Conservation (phyloP, 2,888 invertebrate species). For the Caenorhabditis sp. region DNA sequence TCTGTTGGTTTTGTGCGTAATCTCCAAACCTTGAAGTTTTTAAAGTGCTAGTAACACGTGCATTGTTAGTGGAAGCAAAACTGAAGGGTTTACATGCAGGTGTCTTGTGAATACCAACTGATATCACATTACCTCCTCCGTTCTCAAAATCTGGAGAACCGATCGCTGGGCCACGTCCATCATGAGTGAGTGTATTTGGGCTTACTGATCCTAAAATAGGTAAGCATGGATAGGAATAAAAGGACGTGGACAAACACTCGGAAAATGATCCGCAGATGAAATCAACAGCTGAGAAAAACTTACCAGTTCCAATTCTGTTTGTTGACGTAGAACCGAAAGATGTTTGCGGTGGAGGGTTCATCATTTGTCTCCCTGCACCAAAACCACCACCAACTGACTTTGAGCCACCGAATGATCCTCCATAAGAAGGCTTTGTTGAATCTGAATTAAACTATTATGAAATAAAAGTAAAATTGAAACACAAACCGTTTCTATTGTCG, state of each 20-base stretch:
- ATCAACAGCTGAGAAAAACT: not conserved
- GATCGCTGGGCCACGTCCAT: constrained; percentile 29
- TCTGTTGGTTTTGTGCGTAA: not conserved
- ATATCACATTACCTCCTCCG: constrained; percentile 33
- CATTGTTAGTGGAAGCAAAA: not conserved
- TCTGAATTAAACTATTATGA: not conserved
- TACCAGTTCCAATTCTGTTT: constrained; percentile 22
- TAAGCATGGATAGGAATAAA: not conserved
- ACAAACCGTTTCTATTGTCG: constrained; percentile 25
- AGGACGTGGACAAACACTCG: constrained; percentile 2
- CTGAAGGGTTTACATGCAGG: constrained; percentile 16
- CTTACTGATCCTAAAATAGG: not conserved
- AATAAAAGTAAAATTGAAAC: not conserved
- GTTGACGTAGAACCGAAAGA: constrained; percentile 28
- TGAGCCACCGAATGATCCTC: not conserved
- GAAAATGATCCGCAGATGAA: not conserved
- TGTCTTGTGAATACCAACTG: constrained; percentile 13
- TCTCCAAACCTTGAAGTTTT: not conserved
- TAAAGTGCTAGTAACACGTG: not conserved
- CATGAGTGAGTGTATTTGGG: not conserved
- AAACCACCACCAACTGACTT: constrained; percentile 1
- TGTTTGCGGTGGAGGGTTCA: constrained; percentile 35
- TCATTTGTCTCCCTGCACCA: constrained; percentile 3
- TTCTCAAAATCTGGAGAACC: constrained; percentile 25
- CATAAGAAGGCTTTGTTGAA: not conserved